Evolutionary conservation across 2,888 invertebrate species (phyloP).

Genomic region (Eumerus sabulonum): DNA sequence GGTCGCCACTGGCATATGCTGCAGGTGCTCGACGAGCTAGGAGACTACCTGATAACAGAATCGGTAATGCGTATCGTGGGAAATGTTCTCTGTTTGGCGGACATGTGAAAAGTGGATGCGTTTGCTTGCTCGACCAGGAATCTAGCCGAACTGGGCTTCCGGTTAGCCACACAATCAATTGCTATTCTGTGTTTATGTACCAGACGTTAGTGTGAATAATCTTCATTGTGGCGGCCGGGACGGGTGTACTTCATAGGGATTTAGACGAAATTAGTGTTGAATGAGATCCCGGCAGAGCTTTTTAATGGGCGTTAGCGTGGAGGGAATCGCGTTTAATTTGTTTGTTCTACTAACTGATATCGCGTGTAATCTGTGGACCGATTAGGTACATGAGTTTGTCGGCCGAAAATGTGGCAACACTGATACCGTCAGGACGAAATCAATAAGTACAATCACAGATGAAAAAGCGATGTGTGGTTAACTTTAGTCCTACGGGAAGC

Average conservation of each 20-base stretch:
- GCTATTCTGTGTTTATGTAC: slow-evolving; percentile 42
- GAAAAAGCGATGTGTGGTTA: too few relatives aligned
- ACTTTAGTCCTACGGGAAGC: too few relatives aligned
- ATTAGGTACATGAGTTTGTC: too few relatives aligned
- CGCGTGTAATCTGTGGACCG: too few relatives aligned
- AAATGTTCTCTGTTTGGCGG: slow-evolving; percentile 35
- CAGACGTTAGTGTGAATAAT: slow-evolving; percentile 48
- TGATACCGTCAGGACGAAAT: too few relatives aligned
- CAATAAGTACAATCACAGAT: too few relatives aligned
- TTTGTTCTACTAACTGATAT: background rate
- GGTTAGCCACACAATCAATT: slow-evolving; percentile 63
- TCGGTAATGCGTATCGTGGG: slow-evolving; percentile 36
- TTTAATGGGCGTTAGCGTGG: background rate
- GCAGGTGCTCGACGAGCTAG: background rate
- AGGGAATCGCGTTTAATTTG: background rate
- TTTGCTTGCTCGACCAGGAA: slow-evolving; percentile 66
- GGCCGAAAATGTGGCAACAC: too few relatives aligned
- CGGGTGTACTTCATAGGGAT: slow-evolving; percentile 23
- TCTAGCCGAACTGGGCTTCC: slow-evolving; percentile 61
- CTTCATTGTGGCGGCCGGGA: slow-evolving; percentile 32
- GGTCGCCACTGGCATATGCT: slow-evolving; percentile 16
- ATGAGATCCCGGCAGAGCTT: background rate
- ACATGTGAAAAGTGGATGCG: slow-evolving; percentile 9
- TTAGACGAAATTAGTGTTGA: slow-evolving; percentile 12
- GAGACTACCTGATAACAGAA: slow-evolving; percentile 24